These are phyloP conservation scores for Leptocoma aspasia DNA, from an alignment of 2,113 vertebrate genomes.

Conservation along the genomic window DNA sequence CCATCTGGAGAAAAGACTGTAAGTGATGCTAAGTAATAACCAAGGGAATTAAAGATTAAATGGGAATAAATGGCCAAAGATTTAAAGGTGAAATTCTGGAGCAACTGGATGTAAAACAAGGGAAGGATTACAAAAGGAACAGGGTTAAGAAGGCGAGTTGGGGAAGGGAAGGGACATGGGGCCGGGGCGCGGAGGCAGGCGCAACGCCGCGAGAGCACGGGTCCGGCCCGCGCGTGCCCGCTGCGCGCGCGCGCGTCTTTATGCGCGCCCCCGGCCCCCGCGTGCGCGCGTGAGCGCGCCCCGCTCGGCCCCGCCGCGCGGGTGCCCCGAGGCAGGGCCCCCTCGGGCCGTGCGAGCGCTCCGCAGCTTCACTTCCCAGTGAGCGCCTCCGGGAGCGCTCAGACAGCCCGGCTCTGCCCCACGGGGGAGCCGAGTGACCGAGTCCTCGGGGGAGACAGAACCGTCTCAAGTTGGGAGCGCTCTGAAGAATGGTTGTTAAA, in stretches of 20 bases:
- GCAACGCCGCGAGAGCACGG: neutral
- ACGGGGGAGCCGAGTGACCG: neutral
- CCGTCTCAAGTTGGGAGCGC: neutral
- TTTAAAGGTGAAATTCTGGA: neutral
- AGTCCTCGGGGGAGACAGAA: neutral
- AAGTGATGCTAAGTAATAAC: neutral
- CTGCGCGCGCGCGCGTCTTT: neutral
- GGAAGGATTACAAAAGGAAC: no score
- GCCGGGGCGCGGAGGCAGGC: neutral
- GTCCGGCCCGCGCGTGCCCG: neutral
- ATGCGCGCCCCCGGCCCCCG: neutral
- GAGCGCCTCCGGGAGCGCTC: neutral
- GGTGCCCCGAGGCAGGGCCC: neutral
- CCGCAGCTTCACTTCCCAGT: neutral
- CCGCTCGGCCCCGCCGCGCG: neutral
- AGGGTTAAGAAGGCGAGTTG: neutral
- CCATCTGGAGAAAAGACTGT: neutral
- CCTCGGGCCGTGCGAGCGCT: neutral
- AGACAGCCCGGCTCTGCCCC: neutral
- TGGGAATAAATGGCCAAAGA: neutral
- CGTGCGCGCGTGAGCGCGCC: no score
- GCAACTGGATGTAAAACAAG: neutral
- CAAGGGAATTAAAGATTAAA: neutral
- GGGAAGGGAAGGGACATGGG: fast-evolving
- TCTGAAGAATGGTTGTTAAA: neutral